Conservation (phyloP, 2,797 vertebrate species). For the Tiaroga cobitis region DNA sequence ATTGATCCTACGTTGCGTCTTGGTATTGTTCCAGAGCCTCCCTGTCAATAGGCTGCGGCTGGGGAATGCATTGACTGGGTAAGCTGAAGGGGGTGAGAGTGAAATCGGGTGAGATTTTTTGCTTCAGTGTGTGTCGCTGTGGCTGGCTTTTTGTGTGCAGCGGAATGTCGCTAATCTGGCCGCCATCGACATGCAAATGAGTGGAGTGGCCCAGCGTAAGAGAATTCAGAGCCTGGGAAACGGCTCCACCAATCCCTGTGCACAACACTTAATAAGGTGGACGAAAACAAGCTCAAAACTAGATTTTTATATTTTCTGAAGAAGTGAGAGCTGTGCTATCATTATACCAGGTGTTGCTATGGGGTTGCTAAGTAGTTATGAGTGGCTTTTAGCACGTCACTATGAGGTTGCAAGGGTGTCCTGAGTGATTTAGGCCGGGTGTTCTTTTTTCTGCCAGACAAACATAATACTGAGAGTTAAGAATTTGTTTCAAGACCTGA, state of each 20-base stretch:
- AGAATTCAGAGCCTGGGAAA: conserved; percentile 58
- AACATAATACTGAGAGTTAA: not conserved
- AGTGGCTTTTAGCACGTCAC: not conserved
- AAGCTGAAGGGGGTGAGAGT: conserved; percentile 53
- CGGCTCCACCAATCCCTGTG: conserved; percentile 35
- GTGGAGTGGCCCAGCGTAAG: conserved; percentile 49
- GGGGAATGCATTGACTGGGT: conserved; percentile 62
- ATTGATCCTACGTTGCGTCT: conserved; percentile 91
- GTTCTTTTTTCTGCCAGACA: not conserved
- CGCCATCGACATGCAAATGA: conserved; percentile 93
- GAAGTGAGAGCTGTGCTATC: not conserved
- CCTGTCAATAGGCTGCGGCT: conserved; percentile 59
- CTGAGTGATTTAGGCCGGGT: not conserved
- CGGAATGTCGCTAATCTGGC: conserved; percentile 96
- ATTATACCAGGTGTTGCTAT: not conserved
- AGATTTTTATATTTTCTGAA: not conserved
- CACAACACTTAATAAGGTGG: not conserved
- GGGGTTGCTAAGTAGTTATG: not conserved
- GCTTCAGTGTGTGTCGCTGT: conserved; percentile 70
- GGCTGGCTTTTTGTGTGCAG: conserved; percentile 94
- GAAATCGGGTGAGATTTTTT: conserved; percentile 59
- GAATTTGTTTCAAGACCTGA: not conserved
- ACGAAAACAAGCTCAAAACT: not conserved
- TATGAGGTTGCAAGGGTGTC: not conserved
- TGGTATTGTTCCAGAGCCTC: conserved; percentile 89